Percentiles rank a stretch among this genome's conserved stretches.
phyloP scores from a whole-genome alignment of 1,140 invertebrate genomes.

The Pollicipes pollicipes region DNA sequence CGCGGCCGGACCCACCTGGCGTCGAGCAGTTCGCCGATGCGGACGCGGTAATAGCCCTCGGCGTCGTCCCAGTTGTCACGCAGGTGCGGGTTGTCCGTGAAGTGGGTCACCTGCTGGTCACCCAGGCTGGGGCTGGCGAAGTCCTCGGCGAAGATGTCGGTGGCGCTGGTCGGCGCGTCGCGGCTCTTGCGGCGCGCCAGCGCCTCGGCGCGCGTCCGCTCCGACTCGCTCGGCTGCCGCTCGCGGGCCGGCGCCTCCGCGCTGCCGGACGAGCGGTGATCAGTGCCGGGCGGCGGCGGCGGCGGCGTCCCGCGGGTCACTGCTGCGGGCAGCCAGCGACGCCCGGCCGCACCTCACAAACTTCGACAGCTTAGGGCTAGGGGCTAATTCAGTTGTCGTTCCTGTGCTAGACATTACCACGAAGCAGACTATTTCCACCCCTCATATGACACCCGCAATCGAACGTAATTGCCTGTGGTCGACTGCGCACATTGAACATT shows the following conservation, averaged over 20 bases:
- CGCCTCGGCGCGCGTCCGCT: slow-evolving; percentile 5
- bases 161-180: slow-evolving; percentile 67
- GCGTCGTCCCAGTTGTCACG: slow-evolving; percentile 99
- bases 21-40: slow-evolving; percentile 75
- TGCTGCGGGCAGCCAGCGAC: too few species aligned
- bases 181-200: slow-evolving; percentile 25
- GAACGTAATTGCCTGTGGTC: too few species aligned
- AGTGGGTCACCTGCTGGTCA: background rate
- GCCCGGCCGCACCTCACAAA: too few species aligned
- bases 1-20: slow-evolving; percentile 13
- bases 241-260: slow-evolving; percentile 11
- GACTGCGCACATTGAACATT: too few species aligned
- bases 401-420: too few species aligned
- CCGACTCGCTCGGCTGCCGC: slow-evolving; percentile 13
- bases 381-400: too few species aligned
- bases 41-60: slow-evolving; percentile 92
- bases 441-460: too few species aligned
- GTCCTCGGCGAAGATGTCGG: slow-evolving; percentile 64
- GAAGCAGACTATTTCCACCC: too few species aligned
- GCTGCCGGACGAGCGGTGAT: too few species aligned
- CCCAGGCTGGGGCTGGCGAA: slow-evolving; percentile 33
- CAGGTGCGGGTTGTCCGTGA: slow-evolving; percentile 62
- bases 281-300: too few species aligned
- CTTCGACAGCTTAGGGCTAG: too few species aligned
- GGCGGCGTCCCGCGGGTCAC: too few species aligned